phyloP scores from a whole-genome alignment of 2,797 vertebrate species.

The Gambusia yucatana region DNA sequence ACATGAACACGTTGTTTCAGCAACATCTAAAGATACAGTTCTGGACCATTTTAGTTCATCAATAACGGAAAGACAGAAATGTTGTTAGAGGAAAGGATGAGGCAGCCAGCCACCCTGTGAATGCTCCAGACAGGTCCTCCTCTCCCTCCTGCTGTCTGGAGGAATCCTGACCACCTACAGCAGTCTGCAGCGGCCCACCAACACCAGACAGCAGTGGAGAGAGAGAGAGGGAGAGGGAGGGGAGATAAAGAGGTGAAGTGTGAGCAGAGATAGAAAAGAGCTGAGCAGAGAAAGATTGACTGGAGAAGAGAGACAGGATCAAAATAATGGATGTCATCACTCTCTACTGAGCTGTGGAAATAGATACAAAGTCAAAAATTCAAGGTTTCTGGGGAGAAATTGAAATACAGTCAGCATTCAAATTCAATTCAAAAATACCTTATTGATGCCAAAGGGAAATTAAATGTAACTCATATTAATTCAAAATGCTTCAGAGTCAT shows the following conservation, averaged over 20 bases:
- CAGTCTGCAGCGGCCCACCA: conserved; percentile 17
- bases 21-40: background rate
- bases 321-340: conserved; percentile 16
- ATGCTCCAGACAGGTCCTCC: conserved; percentile 48
- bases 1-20: background rate
- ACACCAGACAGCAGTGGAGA: conserved; percentile 25
- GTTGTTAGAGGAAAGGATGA: conserved; percentile 18
- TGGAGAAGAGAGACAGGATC: conserved; percentile 22
- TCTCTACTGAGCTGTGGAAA: conserved; percentile 32
- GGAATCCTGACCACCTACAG: conserved; percentile 49
- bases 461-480: too few relatives aligned
- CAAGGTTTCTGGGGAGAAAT: too few relatives aligned
- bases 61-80: conserved; percentile 13
- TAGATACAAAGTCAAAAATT: too few relatives aligned
- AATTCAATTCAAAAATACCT: too few relatives aligned
- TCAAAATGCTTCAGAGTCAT: too few relatives aligned
- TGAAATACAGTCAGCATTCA: conserved; percentile 23
- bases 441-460: too few relatives aligned
- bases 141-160: conserved; percentile 51
- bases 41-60: background rate
- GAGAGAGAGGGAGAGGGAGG: background rate
- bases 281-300: conserved; percentile 14
- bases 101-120: conserved; percentile 32
- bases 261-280: conserved; percentile 26
- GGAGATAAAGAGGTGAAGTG: conserved; percentile 20